Conservation (phyloP, 1,140 invertebrate genomes). For the Trichoplusia ni region DNA sequence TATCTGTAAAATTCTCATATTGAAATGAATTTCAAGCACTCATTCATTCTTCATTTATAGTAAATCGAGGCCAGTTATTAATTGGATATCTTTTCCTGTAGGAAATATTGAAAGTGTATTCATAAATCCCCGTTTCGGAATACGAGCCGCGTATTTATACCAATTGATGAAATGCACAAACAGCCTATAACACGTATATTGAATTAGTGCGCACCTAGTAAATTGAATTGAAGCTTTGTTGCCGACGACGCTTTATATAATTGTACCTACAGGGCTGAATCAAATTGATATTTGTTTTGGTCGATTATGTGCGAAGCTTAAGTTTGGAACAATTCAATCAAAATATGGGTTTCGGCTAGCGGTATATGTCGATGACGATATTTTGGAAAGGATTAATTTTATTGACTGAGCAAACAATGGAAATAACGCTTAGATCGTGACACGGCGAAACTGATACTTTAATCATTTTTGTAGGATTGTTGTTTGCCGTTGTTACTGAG, state of each 20-base stretch:
- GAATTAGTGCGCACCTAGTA: slow-evolving; percentile 25
- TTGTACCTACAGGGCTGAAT: slow-evolving; percentile 37
- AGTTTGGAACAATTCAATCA: slow-evolving; percentile 69
- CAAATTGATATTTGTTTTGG: slow-evolving; percentile 60
- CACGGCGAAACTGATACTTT: slow-evolving; percentile 43
- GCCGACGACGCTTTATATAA: slow-evolving; percentile 36
- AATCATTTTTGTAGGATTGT: slow-evolving; percentile 31
- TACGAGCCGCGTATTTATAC: background rate
- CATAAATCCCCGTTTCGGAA: background rate
- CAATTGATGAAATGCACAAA: slow-evolving; percentile 11
- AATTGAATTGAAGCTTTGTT: slow-evolving; percentile 41
- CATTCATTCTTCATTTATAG: too few relatives aligned
- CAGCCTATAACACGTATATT: slow-evolving; percentile 10
- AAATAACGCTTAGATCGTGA: slow-evolving; percentile 48
- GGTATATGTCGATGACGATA: slow-evolving; percentile 45
- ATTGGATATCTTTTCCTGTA: too few relatives aligned
- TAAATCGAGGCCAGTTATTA: too few relatives aligned
- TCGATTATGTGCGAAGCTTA: slow-evolving; percentile 66
- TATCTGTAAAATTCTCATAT: too few relatives aligned
- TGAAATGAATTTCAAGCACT: too few relatives aligned
- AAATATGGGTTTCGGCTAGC: slow-evolving; percentile 58
- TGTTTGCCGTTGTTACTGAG: slow-evolving; percentile 5
- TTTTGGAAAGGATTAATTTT: slow-evolving; percentile 68
- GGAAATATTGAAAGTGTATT: too few relatives aligned
- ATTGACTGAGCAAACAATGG: slow-evolving; percentile 62